Conservation (phyloP, 2,888 invertebrate species). For the Cerastis leucographa region DNA sequence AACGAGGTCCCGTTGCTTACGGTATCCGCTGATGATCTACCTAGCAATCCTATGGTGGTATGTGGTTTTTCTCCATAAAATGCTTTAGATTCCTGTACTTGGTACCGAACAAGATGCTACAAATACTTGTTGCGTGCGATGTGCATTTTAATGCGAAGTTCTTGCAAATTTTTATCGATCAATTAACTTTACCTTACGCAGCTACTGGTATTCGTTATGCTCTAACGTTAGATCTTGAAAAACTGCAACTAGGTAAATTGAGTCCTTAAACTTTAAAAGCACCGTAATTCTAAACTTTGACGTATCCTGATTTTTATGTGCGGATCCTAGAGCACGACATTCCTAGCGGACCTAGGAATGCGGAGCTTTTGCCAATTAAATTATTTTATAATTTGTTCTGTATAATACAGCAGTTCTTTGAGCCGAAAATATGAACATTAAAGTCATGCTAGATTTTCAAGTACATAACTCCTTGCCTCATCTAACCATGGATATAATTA, state of each 20-base stretch:
- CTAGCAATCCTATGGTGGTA: conserved; percentile 90
- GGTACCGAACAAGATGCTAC: conserved; percentile 36
- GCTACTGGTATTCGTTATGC: conserved; percentile 8
- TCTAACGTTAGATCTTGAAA: neutral
- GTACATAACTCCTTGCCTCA: neutral
- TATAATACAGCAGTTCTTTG: neutral
- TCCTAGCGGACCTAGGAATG: conserved; percentile 26
- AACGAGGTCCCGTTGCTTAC: conserved; percentile 95
- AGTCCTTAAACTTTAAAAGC: conserved; percentile 29
- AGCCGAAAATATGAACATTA: too few species aligned
- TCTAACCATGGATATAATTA: neutral
- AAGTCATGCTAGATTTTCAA: neutral
- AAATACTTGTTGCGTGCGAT: conserved; percentile 32
- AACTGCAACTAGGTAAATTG: conserved; percentile 26
- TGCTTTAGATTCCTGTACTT: conserved; percentile 40
- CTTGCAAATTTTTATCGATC: conserved; percentile 64
- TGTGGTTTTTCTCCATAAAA: conserved; percentile 56
- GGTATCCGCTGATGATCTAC: conserved; percentile 92
- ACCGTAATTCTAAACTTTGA: conserved; percentile 1
- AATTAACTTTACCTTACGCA: conserved; percentile 52
- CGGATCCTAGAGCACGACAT: conserved; percentile 37
- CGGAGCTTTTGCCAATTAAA: neutral
- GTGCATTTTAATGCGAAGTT: conserved; percentile 55
- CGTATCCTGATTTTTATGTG: conserved; percentile 26
- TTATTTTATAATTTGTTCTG: neutral